Percentiles rank a stretch among this genome's conserved stretches.
phyloP scores from a whole-genome alignment of 2,888 invertebrate genomes.

The Pandemis heparana region DNA sequence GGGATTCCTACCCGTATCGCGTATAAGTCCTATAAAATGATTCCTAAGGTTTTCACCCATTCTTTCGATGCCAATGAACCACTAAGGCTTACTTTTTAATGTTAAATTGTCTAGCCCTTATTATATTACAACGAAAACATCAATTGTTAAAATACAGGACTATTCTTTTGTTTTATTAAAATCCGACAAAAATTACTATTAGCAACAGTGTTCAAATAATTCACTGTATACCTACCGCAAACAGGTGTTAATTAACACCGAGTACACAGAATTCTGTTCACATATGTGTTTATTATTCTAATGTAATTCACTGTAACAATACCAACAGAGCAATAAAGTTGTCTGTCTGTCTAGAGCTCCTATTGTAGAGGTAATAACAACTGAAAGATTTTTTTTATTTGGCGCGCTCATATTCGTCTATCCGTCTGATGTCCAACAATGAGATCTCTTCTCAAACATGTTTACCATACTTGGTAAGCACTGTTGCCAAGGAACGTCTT shows the following conservation, averaged over 20 bases:
- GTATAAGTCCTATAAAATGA: too few species aligned
- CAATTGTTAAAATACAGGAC: not conserved
- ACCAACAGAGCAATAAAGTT: conserved; percentile 14
- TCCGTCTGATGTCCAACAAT: not conserved
- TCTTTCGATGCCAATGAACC: conserved; percentile 74
- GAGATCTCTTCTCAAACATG: too few species aligned
- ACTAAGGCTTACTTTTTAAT: conserved; percentile 68
- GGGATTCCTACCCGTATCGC: too few species aligned
- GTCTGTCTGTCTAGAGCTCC: conserved; percentile 5
- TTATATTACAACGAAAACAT: not conserved
- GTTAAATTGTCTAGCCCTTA: conserved; percentile 6
- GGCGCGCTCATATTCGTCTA: not conserved
- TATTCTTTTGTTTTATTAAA: conserved; percentile 3
- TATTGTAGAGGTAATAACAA: conserved; percentile 18
- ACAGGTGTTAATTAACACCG: conserved; percentile 20
- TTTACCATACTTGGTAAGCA: too few species aligned
- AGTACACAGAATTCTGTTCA: not conserved
- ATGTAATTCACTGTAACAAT: conserved; percentile 31
- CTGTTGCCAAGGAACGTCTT: not conserved
- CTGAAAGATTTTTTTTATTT: conserved; percentile 27
- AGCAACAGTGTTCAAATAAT: conserved; percentile 14
- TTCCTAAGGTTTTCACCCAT: too few species aligned
- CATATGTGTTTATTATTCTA: conserved; percentile 20
- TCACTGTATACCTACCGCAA: not conserved
- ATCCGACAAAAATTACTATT: not conserved